Evolutionary conservation across 1,140 invertebrate species (phyloP).

Genomic region (Drosophila sucinea): DNA sequence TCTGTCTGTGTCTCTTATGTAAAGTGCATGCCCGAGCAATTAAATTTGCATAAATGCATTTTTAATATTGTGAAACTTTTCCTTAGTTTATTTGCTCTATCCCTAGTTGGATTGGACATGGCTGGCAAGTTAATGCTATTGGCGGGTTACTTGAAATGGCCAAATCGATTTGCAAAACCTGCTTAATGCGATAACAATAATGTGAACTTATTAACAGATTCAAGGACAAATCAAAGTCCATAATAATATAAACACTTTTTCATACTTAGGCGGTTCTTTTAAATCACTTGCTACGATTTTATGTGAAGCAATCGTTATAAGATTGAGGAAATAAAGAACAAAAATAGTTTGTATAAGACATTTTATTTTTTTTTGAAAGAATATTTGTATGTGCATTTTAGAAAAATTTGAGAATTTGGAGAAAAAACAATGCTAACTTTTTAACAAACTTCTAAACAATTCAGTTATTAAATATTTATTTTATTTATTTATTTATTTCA

Average conservation of each 20-base stretch:
- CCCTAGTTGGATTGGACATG: conserved; percentile 13
- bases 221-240: neutral
- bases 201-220: neutral
- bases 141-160: conserved; percentile 21
- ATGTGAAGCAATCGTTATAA: too few relatives aligned
- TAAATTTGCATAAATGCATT: conserved; percentile 79
- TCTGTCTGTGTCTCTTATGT: conserved; percentile 50
- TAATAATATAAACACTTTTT: neutral
- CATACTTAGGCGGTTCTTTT: too few relatives aligned
- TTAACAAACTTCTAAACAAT: too few relatives aligned
- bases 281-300: too few relatives aligned
- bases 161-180: conserved; percentile 2
- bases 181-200: conserved; percentile 3
- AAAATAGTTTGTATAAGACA: too few relatives aligned
- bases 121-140: conserved; percentile 46
- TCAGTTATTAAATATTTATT: too few relatives aligned
- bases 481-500: too few relatives aligned
- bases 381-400: too few relatives aligned
- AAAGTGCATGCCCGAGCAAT: conserved; percentile 58
- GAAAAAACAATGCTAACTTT: too few relatives aligned
- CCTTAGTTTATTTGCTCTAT: conserved; percentile 13
- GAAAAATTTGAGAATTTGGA: too few relatives aligned
- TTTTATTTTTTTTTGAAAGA: too few relatives aligned
- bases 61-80: conserved; percentile 67
- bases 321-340: too few relatives aligned